Conservation (phyloP, 2,888 invertebrate genomes). For the Ptilodon capucinus region DNA sequence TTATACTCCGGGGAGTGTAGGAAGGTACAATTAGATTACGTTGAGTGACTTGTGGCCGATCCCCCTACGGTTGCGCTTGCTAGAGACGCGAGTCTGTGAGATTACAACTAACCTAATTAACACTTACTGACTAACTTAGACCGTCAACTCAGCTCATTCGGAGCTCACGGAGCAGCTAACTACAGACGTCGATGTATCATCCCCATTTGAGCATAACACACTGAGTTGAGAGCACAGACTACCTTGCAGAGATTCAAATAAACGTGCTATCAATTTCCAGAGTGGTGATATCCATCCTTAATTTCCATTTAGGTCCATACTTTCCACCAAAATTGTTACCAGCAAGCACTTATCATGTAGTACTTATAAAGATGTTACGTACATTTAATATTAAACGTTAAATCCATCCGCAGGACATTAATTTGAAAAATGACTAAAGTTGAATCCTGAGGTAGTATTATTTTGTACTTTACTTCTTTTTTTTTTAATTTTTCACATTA, state of each 20-base stretch:
- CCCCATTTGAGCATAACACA: constrained; percentile 53
- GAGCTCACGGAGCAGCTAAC: constrained; percentile 36
- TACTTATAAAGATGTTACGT: constrained; percentile 25
- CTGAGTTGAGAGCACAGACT: constrained; percentile 68
- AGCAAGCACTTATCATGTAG: constrained; percentile 25
- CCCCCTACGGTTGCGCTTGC: constrained; percentile 56
- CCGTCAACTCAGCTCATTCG: constrained; percentile 57
- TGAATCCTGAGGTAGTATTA: constrained; percentile 83
- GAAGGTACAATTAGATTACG: constrained; percentile 80
- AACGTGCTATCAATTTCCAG: constrained; percentile 37
- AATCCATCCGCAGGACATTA: constrained; percentile 48
- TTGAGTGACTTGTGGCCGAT: constrained; percentile 62
- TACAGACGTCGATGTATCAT: constrained; percentile 45
- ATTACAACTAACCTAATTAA: constrained; percentile 75
- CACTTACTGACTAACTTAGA: constrained; percentile 65
- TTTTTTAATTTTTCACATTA: constrained; percentile 63
- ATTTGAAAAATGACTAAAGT: constrained; percentile 53
- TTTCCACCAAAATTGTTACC: constrained; percentile 22
- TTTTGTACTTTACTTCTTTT: constrained; percentile 78
- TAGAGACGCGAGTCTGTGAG: constrained; percentile 76
- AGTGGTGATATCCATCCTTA: constrained; percentile 21
- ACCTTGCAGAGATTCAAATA: constrained; percentile 79
- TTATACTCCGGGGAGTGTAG: constrained; percentile 81
- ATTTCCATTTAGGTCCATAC: constrained; percentile 28
- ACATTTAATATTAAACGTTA: constrained; percentile 35